Percentiles rank a stretch among this genome's conserved stretches.
These are phyloP conservation scores for Dendroctonus valens DNA, from an alignment of 1,140 invertebrate genomes.

Conservation along the genomic window DNA sequence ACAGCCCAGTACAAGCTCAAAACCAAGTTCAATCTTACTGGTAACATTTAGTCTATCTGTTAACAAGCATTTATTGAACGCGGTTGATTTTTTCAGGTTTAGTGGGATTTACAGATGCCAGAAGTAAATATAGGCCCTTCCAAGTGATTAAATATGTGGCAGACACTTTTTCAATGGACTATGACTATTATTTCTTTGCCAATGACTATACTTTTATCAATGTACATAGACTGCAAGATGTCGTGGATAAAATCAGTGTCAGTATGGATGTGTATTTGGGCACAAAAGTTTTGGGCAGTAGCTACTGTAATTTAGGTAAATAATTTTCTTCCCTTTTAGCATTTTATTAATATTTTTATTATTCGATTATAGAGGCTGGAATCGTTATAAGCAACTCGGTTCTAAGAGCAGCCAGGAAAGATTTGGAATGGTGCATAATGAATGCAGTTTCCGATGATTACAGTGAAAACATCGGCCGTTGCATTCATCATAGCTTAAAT, in stretches of 20 bases:
- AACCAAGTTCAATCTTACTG: slow-evolving; percentile 68
- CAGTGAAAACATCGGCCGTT: slow-evolving; percentile 80
- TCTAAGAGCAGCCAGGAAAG: slow-evolving; percentile 66
- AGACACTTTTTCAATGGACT: slow-evolving; percentile 84
- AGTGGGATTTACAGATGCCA: slow-evolving; percentile 77
- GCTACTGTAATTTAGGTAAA: slow-evolving; percentile 65
- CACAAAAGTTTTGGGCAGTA: slow-evolving; percentile 52
- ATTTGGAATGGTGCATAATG: slow-evolving; percentile 82
- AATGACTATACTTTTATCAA: slow-evolving; percentile 81
- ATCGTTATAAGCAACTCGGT: slow-evolving; percentile 76
- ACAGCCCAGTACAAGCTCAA: slow-evolving; percentile 61
- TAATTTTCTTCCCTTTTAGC: slow-evolving; percentile 7
- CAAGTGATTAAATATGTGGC: slow-evolving; percentile 86
- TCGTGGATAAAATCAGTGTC: slow-evolving; percentile 76
- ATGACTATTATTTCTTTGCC: slow-evolving; percentile 86
- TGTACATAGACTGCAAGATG: slow-evolving; percentile 64
- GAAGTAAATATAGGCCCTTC: slow-evolving; percentile 72
- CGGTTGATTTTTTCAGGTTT: slow-evolving; percentile 52
- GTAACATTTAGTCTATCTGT: neutral
- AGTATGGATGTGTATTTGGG: slow-evolving; percentile 80
- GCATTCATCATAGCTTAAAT: slow-evolving; percentile 69
- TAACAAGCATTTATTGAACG: no score
- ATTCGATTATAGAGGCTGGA: slow-evolving; percentile 60
- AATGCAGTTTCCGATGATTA: slow-evolving; percentile 76
- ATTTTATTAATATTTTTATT: slow-evolving; percentile 4